Evolutionary conservation across 2,113 vertebrate species (phyloP), one percentile per base, ranked within the genome.

Genomic region (Bufo bufo): DNA sequence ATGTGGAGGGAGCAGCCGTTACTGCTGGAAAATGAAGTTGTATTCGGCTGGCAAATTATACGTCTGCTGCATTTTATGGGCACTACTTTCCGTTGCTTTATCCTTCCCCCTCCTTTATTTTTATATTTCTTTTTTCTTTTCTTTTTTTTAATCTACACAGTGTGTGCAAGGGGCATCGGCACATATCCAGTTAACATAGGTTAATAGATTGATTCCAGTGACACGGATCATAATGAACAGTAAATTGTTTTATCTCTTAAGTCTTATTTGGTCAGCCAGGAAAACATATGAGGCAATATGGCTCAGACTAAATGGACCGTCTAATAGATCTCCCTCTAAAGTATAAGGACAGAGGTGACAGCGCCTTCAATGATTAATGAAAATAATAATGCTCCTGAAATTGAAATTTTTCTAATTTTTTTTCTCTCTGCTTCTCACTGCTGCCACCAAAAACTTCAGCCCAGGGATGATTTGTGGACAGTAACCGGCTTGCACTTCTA

Each of bases 171-270:
- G 93, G 95, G 95, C 96, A 96, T 96, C 94, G 92, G 96, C 96
- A 96, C 95, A 96, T 94, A 95, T 94, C 97, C 97, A 97, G 97
- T 99, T 99, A 98, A 97, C 97, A 94, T 96, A 97, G 96, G 97
- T 97, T 99, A 99, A 99, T 99, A 98, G 97, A 98, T 98, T 98
- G 97, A 99, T 98, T 98, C 96, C 96, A 96, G 95, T 97, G 97
- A 99, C 97, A 99, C 96, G 97, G 95, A 96, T 98, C 97, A 99
- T 99, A 99, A 99, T 99, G 98, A 99, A 99, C 97, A 98, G 97
- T 98, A 99, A 99, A 99, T 99, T 99, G 97, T 99, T 99, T 99
- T 98, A 99, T 99, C 97, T 99, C 96, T 97, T 99, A 98, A 99
- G 97, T 98, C 97, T 97, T 99, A 99, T 99, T 99, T 99, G 97